Conservation (phyloP, 2,113 vertebrate species). For the Rhinichthys klamathensis region DNA sequence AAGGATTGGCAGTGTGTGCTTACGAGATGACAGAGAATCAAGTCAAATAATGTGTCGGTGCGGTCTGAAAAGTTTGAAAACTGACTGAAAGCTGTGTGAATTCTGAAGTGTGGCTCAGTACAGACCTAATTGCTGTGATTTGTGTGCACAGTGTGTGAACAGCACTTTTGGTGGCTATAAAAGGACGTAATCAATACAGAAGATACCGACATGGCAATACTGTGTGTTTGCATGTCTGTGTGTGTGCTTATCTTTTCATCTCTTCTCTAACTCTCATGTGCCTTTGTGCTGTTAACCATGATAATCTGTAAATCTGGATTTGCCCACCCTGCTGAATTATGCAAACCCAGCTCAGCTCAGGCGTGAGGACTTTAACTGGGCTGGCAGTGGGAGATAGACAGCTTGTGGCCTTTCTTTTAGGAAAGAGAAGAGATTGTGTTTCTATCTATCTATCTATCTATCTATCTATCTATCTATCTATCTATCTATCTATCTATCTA, state of each 20-base stretch:
- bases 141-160: slow-evolving; percentile 9
- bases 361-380: slow-evolving; percentile 32
- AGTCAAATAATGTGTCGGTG: background rate
- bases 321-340: slow-evolving; percentile 59
- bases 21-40: slow-evolving; percentile 4
- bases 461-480: background rate
- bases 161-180: background rate
- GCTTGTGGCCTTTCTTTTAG: slow-evolving; percentile 49
- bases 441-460: background rate
- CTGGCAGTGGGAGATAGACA: slow-evolving; percentile 47
- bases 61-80: slow-evolving; percentile 4
- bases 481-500: too few species aligned
- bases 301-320: slow-evolving; percentile 54
- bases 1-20: slow-evolving; percentile 20
- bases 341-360: slow-evolving; percentile 49
- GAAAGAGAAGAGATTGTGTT: slow-evolving; percentile 18
- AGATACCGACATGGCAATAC: background rate
- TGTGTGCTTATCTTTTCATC: slow-evolving; percentile 26
- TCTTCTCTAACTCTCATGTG: slow-evolving; percentile 21
- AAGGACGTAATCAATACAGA: slow-evolving; percentile 13
- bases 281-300: slow-evolving; percentile 45
- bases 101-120: background rate
- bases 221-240: background rate
- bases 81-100: slow-evolving; percentile 15
- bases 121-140: slow-evolving; percentile 18